These are phyloP conservation scores for Eretmochelys imbricata DNA, from an alignment of 2,113 vertebrate genomes.

Conservation along the genomic window DNA sequence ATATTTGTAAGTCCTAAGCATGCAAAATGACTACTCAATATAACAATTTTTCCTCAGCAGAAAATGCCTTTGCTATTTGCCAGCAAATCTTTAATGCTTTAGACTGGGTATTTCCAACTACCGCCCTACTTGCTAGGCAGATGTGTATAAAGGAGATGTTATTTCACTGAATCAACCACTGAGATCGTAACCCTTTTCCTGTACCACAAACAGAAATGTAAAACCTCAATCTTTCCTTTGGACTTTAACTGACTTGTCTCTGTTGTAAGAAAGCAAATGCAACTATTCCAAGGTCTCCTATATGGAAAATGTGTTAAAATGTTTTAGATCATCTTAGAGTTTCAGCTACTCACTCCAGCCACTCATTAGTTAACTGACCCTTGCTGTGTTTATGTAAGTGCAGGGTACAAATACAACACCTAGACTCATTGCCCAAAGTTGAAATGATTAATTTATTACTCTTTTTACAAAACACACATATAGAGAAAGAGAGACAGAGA, in stretches of 20 bases:
- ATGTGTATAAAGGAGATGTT: slow-evolving; percentile 80
- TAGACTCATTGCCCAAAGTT: slow-evolving; percentile 62
- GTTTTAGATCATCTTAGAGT: slow-evolving; percentile 39
- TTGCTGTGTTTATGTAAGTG: slow-evolving; percentile 75
- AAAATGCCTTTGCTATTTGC: slow-evolving; percentile 75
- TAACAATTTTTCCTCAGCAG: slow-evolving; percentile 72
- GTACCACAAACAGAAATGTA: slow-evolving; percentile 79
- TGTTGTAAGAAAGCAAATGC: slow-evolving; percentile 59
- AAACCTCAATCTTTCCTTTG: slow-evolving; percentile 80
- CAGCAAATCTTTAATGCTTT: slow-evolving; percentile 81
- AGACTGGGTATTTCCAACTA: slow-evolving; percentile 80
- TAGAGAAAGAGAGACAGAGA: slow-evolving; percentile 14
- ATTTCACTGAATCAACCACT: slow-evolving; percentile 79
- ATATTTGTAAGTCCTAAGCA: slow-evolving; percentile 62
- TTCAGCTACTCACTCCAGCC: slow-evolving; percentile 26
- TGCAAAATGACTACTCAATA: slow-evolving; percentile 63
- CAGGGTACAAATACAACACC: slow-evolving; percentile 78
- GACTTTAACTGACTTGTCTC: slow-evolving; percentile 65
- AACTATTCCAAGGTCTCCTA: slow-evolving; percentile 35
- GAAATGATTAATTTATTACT: slow-evolving; percentile 81
- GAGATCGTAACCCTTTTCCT: slow-evolving; percentile 77
- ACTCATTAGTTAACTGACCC: slow-evolving; percentile 66
- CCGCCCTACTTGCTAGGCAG: slow-evolving; percentile 76
- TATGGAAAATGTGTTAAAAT: slow-evolving; percentile 70
- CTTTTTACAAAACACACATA: slow-evolving; percentile 30